These are phyloP conservation scores for Wasmannia auropunctata DNA, from an alignment of 1,140 invertebrate genomes.

Conservation along the genomic window DNA sequence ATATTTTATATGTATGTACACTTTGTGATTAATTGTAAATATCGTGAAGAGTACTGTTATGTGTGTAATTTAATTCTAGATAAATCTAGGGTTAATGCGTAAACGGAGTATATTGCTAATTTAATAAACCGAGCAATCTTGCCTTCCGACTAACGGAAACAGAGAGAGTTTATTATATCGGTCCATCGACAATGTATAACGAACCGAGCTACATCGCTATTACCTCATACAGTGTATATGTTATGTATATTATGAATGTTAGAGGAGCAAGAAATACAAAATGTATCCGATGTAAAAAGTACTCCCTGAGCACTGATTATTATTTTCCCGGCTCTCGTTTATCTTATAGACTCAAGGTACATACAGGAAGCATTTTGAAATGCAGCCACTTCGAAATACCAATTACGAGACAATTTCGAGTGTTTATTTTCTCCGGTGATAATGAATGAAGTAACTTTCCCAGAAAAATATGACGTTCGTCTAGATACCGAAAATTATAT, in stretches of 20 bases:
- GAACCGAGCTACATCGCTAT: slow-evolving; percentile 62
- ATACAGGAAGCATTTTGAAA: not conserved
- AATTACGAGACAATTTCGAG: not conserved
- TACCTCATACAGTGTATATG: slow-evolving; percentile 73
- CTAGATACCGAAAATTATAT: not conserved
- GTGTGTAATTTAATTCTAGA: slow-evolving; percentile 40
- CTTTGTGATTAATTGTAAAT: slow-evolving; percentile 21
- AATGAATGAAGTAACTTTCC: not conserved
- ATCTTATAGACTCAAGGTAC: not conserved
- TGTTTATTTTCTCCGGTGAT: not conserved
- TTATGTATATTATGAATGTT: slow-evolving; percentile 82
- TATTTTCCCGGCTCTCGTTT: not conserved
- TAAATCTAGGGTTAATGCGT: not conserved
- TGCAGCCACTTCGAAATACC: no score
- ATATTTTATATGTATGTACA: slow-evolving; percentile 34
- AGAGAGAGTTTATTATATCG: not conserved
- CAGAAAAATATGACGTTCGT: not conserved
- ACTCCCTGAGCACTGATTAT: not conserved
- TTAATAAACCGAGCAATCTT: slow-evolving; percentile 4
- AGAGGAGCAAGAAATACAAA: slow-evolving; percentile 81
- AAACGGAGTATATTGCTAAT: slow-evolving; percentile 16
- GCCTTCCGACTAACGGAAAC: not conserved
- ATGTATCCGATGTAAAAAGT: slow-evolving; percentile 68
- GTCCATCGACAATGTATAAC: not conserved
- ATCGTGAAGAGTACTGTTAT: not conserved